Evolutionary conservation across 1,140 invertebrate species (phyloP).

Genomic region (Melipona quadrifasciata): DNA sequence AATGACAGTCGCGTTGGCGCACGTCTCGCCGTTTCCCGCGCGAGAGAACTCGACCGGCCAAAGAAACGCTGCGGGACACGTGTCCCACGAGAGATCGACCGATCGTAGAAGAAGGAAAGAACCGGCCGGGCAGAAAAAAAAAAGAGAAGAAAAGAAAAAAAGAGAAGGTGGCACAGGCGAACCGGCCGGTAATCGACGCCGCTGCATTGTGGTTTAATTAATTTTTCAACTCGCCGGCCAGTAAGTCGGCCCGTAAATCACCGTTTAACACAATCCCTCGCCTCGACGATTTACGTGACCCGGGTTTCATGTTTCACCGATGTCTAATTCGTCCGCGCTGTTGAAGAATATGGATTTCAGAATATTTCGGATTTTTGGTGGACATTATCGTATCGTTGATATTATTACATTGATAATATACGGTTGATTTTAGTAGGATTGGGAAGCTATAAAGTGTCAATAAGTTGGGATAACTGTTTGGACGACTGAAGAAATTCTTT

Average conservation of each 20-base stretch:
- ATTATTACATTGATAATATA: no score
- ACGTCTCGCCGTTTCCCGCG: conserved; percentile 9
- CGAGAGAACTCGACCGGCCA: neutral
- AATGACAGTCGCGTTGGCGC: conserved; percentile 35
- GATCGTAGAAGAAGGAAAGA: no score
- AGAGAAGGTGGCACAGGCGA: neutral
- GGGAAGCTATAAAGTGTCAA: no score
- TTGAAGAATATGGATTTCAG: neutral
- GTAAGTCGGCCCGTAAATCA: conserved; percentile 26
- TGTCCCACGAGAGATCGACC: neutral
- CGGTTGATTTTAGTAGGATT: neutral
- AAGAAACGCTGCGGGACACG: neutral
- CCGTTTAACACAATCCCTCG: conserved; percentile 12
- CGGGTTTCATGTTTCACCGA: neutral
- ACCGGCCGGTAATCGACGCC: conserved; percentile 22
- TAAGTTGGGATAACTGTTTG: no score
- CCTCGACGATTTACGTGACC: neutral
- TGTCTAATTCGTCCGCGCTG: neutral
- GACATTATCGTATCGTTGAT: no score
- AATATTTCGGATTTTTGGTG: neutral
- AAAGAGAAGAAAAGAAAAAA: neutral
- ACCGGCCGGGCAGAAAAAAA: no score
- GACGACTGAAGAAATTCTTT: no score
- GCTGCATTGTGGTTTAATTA: conserved; percentile 21
- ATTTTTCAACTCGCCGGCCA: conserved; percentile 30